These are phyloP conservation scores for Antennarius maculatus DNA, from an alignment of 2,797 vertebrate species.

Conservation along the genomic window DNA sequence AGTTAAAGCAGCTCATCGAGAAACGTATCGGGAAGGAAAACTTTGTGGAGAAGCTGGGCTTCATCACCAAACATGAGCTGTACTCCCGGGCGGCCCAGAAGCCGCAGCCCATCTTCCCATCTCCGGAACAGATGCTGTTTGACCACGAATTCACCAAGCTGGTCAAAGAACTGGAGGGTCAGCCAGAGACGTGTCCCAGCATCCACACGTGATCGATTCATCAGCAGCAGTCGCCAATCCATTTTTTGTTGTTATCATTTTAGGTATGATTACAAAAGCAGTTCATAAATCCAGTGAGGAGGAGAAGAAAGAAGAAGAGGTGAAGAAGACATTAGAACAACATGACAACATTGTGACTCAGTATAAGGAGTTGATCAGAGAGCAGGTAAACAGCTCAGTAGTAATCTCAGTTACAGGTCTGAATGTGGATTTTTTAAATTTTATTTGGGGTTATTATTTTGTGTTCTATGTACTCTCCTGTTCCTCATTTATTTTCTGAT, in stretches of 20 bases:
- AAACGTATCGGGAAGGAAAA: constrained; percentile 98
- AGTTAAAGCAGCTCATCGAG: constrained; percentile 97
- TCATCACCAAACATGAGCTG: constrained; percentile 96
- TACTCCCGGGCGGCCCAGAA: constrained; percentile 97
- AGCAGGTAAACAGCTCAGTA: constrained; percentile 84
- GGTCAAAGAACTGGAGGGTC: constrained; percentile 97
- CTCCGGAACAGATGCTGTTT: constrained; percentile 96
- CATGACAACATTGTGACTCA: constrained; percentile 97
- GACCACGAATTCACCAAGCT: constrained; percentile 99
- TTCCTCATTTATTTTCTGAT: constrained; percentile 1
- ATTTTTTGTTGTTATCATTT: not conserved
- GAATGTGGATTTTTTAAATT: not conserved
- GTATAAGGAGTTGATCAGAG: constrained; percentile 97
- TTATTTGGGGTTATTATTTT: not conserved
- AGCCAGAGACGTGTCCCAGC: constrained; percentile 38
- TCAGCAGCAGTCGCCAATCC: not conserved
- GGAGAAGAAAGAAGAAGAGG: constrained; percentile 98
- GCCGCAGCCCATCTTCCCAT: constrained; percentile 92
- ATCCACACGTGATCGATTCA: not conserved
- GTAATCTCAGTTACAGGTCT: not conserved
- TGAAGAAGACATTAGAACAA: constrained; percentile 97
- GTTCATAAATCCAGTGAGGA: constrained; percentile 98
- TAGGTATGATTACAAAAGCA: constrained; percentile 95
- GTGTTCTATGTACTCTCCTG: not conserved
- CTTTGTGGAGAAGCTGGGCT: constrained; percentile 96